Percentiles rank a stretch among this genome's conserved stretches.
Conservation (phyloP, 2,888 invertebrate genomes). For the Drosophila antonietae region DNA sequence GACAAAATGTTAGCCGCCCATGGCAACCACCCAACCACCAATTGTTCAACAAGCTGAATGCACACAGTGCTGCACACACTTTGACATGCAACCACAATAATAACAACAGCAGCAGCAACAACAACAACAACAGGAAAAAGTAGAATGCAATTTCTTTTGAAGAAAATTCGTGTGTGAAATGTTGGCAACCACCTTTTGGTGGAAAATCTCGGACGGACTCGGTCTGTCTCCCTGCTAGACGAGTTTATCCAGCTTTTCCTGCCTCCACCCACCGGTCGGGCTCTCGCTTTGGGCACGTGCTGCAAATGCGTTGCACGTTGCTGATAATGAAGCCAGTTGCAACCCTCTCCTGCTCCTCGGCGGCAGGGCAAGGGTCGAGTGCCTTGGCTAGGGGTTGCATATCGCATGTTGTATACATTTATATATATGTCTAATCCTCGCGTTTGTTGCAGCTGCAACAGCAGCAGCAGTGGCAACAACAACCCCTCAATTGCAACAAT, state of each 20-base stretch:
- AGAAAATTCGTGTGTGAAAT: conserved; percentile 56
- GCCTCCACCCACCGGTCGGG: neutral
- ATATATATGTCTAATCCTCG: conserved; percentile 41
- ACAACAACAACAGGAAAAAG: conserved; percentile 29
- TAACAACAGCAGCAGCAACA: conserved; percentile 31
- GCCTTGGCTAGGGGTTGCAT: conserved; percentile 34
- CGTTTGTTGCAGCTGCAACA: conserved; percentile 61
- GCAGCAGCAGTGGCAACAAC: conserved; percentile 38
- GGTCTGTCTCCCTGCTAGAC: conserved; percentile 5
- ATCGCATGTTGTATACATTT: conserved; percentile 23
- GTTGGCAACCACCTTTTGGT: conserved; percentile 63
- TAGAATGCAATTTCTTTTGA: conserved; percentile 61
- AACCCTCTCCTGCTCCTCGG: conserved; percentile 45
- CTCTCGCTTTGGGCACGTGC: conserved; percentile 60
- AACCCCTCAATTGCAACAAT: conserved; percentile 51
- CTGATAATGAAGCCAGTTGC: conserved; percentile 70
- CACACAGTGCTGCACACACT: conserved; percentile 46
- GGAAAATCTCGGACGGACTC: conserved; percentile 62
- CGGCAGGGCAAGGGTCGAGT: conserved; percentile 49
- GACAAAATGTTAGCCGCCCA: conserved; percentile 39
- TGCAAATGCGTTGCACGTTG: conserved; percentile 53
- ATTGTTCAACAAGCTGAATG: conserved; percentile 60
- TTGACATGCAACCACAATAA: conserved; percentile 60
- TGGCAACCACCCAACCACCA: conserved; percentile 45
- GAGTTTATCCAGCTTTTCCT: conserved; percentile 8